Evolutionary conservation across 2,888 invertebrate genomes (phyloP), one percentile per base, ranked within the genome.

Genomic region (Tortrix viridana): DNA sequence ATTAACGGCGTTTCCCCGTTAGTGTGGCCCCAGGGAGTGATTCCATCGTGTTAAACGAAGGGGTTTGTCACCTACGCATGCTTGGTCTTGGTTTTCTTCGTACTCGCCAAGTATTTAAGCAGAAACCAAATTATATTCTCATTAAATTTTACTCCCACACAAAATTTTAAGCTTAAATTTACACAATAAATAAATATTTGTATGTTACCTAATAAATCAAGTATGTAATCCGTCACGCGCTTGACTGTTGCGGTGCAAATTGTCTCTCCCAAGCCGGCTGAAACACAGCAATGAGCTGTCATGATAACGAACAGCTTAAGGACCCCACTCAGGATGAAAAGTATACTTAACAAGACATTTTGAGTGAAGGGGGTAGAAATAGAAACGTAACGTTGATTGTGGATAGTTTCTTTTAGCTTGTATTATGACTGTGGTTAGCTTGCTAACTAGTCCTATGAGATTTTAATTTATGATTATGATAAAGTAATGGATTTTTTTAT

Each of bases 171-270:
- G 23, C 1, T 14, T 46, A 9, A 2, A 18, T 48, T 48, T 48
- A 23, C 48, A 16, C 43, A 50, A 16, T 16, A 12, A 55, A 23
- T 26, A 26, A 55, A 44, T 26, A 44, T 55, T n/a, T 52, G 37
- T n/a, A 12, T 14, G 54, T n/a, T 44, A 44, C 32, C 54, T 44
- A 55, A 44, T 44, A 55, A 32, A 55, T 55, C 54, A 44, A 18
- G 6, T 14, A n/a, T 2, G 26, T 44, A 55, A 55, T 55, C 44
- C 32, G 23, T 43, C 43, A 43, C 54, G 19, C 26, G 14, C 23
- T 53, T 12, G 14, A 9, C 20, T 43, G 43, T 41, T 41, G 41
- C 41, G 41, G 41, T 53, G 41, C 22, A 23, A 54, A 54, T 54
- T 54, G 50, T 49, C 14, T 38, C 52, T 38, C 53, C 43, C 5